phyloP scores from a whole-genome alignment of 2,113 vertebrate genomes.

The Sinocyclocheilus grahami region DNA sequence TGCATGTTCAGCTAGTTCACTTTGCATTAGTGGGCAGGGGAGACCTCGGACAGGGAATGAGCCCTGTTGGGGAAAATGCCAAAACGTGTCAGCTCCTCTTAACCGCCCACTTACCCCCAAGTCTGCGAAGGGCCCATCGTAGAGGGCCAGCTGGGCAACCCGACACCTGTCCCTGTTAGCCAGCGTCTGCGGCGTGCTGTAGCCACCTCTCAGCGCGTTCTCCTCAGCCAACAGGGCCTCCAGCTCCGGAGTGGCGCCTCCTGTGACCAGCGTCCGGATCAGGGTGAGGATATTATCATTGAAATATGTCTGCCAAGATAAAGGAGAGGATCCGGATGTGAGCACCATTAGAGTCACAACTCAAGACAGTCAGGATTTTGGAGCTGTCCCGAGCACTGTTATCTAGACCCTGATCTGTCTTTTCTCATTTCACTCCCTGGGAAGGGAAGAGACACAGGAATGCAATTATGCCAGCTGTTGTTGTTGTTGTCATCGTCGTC shows the following conservation, averaged over 20 bases:
- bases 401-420: slow-evolving; percentile 76
- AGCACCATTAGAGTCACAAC: slow-evolving; percentile 73
- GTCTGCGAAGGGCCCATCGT: slow-evolving; percentile 97
- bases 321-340: slow-evolving; percentile 60
- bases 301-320: slow-evolving; percentile 92
- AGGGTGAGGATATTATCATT: slow-evolving; percentile 99
- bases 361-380: slow-evolving; percentile 65
- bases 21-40: slow-evolving; percentile 62
- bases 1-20: slow-evolving; percentile 63
- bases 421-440: slow-evolving; percentile 77
- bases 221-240: slow-evolving; percentile 95
- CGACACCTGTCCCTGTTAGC: slow-evolving; percentile 98
- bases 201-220: slow-evolving; percentile 93
- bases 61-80: slow-evolving; percentile 65
- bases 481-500: slow-evolving; percentile 30
- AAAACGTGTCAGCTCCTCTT: slow-evolving; percentile 70
- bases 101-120: slow-evolving; percentile 87
- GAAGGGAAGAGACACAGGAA: slow-evolving; percentile 76
- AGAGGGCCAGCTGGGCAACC: slow-evolving; percentile 94
- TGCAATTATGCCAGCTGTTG: slow-evolving; percentile 60
- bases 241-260: slow-evolving; percentile 97
- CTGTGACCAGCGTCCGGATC: slow-evolving; percentile 97
- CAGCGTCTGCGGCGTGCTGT: slow-evolving; percentile 97
- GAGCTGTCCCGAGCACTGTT: slow-evolving; percentile 45
- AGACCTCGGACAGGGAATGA: slow-evolving; percentile 58